Conservation (phyloP, 2,888 invertebrate genomes). For the Xylota segnis region DNA sequence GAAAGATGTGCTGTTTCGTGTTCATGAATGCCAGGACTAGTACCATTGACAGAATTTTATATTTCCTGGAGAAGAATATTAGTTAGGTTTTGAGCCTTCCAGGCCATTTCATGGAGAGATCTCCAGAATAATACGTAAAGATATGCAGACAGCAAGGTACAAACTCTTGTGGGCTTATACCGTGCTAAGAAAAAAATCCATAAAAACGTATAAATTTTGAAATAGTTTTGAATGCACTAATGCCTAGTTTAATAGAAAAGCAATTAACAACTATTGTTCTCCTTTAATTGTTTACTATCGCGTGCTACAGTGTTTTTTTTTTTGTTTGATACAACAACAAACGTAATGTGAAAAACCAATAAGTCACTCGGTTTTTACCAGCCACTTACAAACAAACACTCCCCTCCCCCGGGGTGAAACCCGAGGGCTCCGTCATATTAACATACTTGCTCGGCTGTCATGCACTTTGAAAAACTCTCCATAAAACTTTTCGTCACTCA, state of each 20-base stretch:
- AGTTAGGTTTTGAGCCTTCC: too few species aligned
- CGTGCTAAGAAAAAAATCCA: too few species aligned
- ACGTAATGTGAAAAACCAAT: conserved; percentile 55
- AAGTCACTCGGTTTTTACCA: conserved; percentile 49
- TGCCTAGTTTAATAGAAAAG: not conserved
- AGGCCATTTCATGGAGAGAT: too few species aligned
- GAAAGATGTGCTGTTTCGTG: too few species aligned
- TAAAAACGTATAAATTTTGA: too few species aligned
- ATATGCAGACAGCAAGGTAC: too few species aligned
- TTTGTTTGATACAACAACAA: conserved; percentile 9
- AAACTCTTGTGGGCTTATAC: too few species aligned
- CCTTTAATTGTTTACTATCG: conserved; percentile 11
- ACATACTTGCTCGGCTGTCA: conserved; percentile 39
- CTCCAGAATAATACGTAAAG: too few species aligned
- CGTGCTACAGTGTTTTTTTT: conserved; percentile 30
- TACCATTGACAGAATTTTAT: too few species aligned
- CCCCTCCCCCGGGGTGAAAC: not conserved
- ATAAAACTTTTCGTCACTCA: conserved; percentile 58
- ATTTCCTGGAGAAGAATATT: too few species aligned
- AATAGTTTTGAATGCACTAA: not conserved
- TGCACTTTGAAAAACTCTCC: conserved; percentile 18
- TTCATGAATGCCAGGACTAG: too few species aligned
- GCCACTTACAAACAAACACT: not conserved
- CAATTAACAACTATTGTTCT: not conserved
- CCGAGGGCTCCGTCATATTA: conserved; percentile 20